phyloP scores from a whole-genome alignment of 2,888 invertebrate species.

The Synanthedon tipuliformis region DNA sequence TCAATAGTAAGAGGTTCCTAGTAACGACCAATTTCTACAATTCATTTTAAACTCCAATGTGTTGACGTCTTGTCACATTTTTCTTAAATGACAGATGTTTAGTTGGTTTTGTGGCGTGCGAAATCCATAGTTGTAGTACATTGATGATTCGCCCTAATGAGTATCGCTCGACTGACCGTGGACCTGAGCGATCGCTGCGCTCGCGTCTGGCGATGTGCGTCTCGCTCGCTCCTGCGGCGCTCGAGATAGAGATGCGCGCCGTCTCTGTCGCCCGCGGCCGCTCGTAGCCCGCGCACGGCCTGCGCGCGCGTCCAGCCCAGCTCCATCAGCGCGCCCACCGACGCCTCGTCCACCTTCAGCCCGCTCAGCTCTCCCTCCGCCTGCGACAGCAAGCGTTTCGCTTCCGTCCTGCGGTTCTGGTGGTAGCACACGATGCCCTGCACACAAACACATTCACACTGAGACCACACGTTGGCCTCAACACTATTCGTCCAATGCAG shows the following conservation, averaged over 20 bases:
- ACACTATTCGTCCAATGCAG: no score
- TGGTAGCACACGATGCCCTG: constrained; percentile 83
- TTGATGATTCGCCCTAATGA: not conserved
- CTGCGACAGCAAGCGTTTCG: constrained; percentile 68
- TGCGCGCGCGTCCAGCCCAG: constrained; percentile 32
- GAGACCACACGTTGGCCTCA: no score
- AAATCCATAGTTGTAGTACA: no score
- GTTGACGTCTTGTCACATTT: no score
- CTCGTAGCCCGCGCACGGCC: constrained; percentile 48
- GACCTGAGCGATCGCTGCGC: constrained; percentile 20
- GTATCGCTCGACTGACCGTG: constrained; percentile 4
- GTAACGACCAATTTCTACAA: no score
- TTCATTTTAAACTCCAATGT: no score
- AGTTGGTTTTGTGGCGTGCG: no score
- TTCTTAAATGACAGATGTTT: no score
- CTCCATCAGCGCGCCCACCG: constrained; percentile 39
- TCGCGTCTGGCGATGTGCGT: constrained; percentile 32
- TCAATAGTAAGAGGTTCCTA: no score
- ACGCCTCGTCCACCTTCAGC: constrained; percentile 58
- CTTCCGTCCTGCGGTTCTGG: constrained; percentile 76
- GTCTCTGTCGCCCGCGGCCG: constrained; percentile 53
- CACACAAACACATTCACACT: no score
- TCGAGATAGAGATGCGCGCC: constrained; percentile 75
- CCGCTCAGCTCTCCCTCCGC: constrained; percentile 75
- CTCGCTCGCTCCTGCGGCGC: constrained; percentile 61